Conservation (phyloP, 2,888 invertebrate species). For the Coelinius sp. region DNA sequence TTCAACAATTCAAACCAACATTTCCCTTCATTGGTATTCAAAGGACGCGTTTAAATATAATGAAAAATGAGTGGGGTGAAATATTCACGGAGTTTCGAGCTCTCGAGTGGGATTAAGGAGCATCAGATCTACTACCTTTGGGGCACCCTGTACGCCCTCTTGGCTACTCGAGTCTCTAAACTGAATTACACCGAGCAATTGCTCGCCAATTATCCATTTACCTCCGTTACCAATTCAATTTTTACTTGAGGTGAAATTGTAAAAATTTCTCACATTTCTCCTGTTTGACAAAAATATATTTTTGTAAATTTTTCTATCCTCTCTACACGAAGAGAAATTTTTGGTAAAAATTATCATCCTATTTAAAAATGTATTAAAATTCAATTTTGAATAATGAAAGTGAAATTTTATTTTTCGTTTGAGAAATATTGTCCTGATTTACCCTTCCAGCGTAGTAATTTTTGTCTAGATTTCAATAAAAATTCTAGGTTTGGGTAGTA, state of each 20-base stretch:
- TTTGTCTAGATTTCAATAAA: too few relatives aligned
- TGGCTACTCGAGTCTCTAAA: conserved; percentile 63
- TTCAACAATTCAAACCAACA: conserved; percentile 38
- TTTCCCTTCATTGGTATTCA: conserved; percentile 32
- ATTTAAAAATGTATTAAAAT: too few relatives aligned
- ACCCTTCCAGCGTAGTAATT: not conserved
- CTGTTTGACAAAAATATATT: not conserved
- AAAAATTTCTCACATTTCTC: not conserved
- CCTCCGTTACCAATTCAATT: conserved; percentile 18
- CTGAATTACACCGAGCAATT: conserved; percentile 60
- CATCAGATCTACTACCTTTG: conserved; percentile 42
- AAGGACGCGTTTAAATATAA: conserved; percentile 3
- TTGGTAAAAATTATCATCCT: too few relatives aligned
- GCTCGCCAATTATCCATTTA: conserved; percentile 57
- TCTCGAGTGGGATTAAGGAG: conserved; percentile 53
- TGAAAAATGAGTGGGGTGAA: conserved; percentile 2
- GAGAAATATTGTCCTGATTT: too few relatives aligned
- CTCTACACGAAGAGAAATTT: too few relatives aligned
- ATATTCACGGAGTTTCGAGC: conserved; percentile 56
- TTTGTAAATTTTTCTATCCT: not conserved
- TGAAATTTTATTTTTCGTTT: too few relatives aligned
- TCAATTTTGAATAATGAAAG: too few relatives aligned
- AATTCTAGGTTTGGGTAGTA: too few relatives aligned
- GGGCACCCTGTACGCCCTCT: conserved; percentile 59
- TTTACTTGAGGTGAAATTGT: not conserved